A percentile compares a stretch with the other conserved stretches of the same genome.
Evolutionary conservation across 2,113 vertebrate genomes (phyloP).

Genomic region (Xiphophorus couchianus): DNA sequence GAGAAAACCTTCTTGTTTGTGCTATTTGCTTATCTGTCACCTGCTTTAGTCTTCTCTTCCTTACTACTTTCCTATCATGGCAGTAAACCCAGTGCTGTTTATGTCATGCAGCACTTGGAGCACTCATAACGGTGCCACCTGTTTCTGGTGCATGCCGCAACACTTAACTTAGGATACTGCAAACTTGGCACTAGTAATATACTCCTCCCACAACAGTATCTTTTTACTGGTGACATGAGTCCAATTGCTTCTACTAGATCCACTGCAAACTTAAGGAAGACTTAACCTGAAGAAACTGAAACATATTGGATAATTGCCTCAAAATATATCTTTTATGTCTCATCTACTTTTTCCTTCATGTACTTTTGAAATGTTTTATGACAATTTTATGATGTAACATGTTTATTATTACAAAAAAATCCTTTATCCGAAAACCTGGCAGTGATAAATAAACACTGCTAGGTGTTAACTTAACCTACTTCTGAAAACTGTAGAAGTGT

Average conservation of each 20-base stretch:
- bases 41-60: slow-evolving; percentile 29
- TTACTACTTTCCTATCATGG: slow-evolving; percentile 20
- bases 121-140: slow-evolving; percentile 68
- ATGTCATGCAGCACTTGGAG: slow-evolving; percentile 50
- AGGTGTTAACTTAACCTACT: too few species aligned
- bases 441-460: too few species aligned
- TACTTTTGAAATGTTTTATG: too few species aligned
- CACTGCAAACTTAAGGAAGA: slow-evolving; percentile 26
- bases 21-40: slow-evolving; percentile 1
- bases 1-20: neutral
- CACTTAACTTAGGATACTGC: slow-evolving; percentile 64
- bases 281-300: slow-evolving; percentile 24
- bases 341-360: neutral
- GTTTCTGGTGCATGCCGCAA: slow-evolving; percentile 63
- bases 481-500: too few species aligned
- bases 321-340: neutral
- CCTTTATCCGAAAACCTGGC: too few species aligned
- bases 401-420: too few species aligned
- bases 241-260: slow-evolving; percentile 53
- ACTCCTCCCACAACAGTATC: slow-evolving; percentile 26
- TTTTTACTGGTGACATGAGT: slow-evolving; percentile 52
- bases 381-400: too few species aligned
- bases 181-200: slow-evolving; percentile 60
- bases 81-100: slow-evolving; percentile 44
- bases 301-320: neutral